Conservation (phyloP, 2,888 invertebrate species). For the Coremacera marginata region DNA sequence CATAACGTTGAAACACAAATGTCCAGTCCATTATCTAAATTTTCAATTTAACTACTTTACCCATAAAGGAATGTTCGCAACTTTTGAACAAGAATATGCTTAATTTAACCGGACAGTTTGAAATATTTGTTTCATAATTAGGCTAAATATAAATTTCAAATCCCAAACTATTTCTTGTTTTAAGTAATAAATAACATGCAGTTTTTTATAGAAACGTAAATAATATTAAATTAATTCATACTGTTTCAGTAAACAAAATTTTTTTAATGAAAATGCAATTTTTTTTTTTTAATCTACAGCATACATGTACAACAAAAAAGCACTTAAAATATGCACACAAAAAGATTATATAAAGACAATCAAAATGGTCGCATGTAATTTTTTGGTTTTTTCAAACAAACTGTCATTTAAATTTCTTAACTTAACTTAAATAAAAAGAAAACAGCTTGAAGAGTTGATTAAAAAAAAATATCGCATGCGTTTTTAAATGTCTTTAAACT, state of each 20-base stretch:
- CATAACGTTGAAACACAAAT: no score
- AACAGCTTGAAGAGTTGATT: no score
- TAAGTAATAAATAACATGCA: slow-evolving; percentile 28
- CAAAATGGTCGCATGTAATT: not conserved
- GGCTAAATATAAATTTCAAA: no score
- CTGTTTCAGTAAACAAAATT: not conserved
- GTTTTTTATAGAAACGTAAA: not conserved
- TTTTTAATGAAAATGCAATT: not conserved
- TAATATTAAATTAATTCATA: not conserved
- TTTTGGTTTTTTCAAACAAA: not conserved
- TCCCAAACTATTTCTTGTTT: no score
- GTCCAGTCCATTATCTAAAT: no score
- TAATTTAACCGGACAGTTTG: no score
- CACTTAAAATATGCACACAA: not conserved
- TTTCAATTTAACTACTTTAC: no score
- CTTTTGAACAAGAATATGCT: no score
- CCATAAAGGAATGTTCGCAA: no score
- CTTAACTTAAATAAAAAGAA: not conserved
- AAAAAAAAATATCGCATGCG: slow-evolving; percentile 45
- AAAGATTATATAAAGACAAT: not conserved
- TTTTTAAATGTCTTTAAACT: not conserved
- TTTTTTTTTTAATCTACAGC: not conserved
- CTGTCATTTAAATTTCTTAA: not conserved
- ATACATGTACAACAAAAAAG: not conserved
- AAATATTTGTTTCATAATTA: no score